Evolutionary conservation across 1,140 invertebrate genomes (phyloP).

Genomic region (Drosophila ananassae): DNA sequence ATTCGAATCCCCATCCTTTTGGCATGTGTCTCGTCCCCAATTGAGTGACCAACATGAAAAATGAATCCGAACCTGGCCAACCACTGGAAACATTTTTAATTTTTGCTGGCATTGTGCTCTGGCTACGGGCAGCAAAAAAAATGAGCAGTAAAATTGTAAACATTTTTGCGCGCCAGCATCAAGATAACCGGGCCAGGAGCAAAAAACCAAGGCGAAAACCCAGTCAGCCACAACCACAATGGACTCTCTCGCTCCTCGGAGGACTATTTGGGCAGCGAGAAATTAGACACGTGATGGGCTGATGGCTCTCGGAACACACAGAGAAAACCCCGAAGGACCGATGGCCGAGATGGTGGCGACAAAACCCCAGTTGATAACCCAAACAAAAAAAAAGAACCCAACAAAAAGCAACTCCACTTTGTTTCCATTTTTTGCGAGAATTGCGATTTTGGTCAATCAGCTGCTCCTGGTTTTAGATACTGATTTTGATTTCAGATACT

Average conservation of each 20-base stretch:
- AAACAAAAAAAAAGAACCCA: constrained; percentile 32
- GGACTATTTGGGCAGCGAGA: constrained; percentile 76
- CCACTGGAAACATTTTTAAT: constrained; percentile 71
- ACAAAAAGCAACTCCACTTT: constrained; percentile 40
- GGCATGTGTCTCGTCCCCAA: constrained; percentile 74
- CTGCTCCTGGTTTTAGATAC: constrained; percentile 31
- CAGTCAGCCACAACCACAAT: constrained; percentile 40
- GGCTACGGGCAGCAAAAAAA: constrained; percentile 28
- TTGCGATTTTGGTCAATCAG: constrained; percentile 61
- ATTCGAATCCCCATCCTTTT: constrained; percentile 47
- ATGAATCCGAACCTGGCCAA: constrained; percentile 60
- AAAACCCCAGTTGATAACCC: constrained; percentile 66
- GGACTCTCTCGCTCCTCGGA: constrained; percentile 36
- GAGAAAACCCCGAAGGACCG: constrained; percentile 1
- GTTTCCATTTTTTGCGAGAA: constrained; percentile 13
- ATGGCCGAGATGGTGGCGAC: constrained; percentile 61
- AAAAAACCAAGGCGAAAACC: constrained; percentile 19
- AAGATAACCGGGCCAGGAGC: constrained; percentile 51
- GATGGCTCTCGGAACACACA: constrained; percentile 14
- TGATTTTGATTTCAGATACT: constrained; percentile 34
- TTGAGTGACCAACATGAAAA: constrained; percentile 81
- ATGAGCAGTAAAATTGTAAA: constrained; percentile 75
- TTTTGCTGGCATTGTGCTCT: constrained; percentile 62
- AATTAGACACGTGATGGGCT: constrained; percentile 78
- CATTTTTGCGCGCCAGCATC: constrained; percentile 79